phyloP scores from a whole-genome alignment of 2,797 vertebrate species.

The Steatocranus sp. region DNA sequence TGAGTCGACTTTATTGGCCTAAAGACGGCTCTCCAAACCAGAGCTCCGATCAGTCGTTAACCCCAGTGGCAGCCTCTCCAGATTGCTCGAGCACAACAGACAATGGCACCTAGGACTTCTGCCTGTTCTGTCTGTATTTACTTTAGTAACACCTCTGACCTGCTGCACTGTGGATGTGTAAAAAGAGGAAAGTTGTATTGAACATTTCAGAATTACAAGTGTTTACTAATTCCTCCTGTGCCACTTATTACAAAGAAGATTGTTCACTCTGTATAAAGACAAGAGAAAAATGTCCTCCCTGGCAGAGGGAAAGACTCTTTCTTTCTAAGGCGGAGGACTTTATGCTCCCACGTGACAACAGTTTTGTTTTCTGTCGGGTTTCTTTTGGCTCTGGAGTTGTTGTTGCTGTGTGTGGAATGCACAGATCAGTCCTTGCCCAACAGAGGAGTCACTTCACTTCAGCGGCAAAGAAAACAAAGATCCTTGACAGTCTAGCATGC shows the following conservation, averaged over 20 bases:
- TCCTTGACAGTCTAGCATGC: neutral
- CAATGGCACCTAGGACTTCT: conserved; percentile 48
- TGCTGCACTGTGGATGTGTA: conserved; percentile 48
- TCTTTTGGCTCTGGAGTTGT: conserved; percentile 15
- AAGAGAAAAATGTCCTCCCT: neutral
- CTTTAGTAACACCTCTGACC: conserved; percentile 15
- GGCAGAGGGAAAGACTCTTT: neutral
- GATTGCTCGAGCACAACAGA: conserved; percentile 53
- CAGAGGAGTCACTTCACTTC: neutral
- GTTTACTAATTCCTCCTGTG: neutral
- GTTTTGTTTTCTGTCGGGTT: conserved; percentile 21
- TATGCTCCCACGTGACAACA: neutral
- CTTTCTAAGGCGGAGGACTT: neutral
- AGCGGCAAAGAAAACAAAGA: conserved; percentile 30
- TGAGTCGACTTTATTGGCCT: conserved; percentile 80
- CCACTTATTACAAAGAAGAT: neutral
- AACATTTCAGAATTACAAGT: conserved; percentile 60
- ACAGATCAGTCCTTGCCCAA: conserved; percentile 5
- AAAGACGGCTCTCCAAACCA: conserved; percentile 56
- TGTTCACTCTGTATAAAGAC: conserved; percentile 36
- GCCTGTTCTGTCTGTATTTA: neutral
- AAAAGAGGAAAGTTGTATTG: conserved; percentile 1
- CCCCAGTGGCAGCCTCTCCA: conserved; percentile 61
- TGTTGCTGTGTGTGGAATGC: conserved; percentile 30
- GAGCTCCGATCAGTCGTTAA: conserved; percentile 5